Conservation (phyloP, 2,888 invertebrate species). For the Nysson spinosus region DNA sequence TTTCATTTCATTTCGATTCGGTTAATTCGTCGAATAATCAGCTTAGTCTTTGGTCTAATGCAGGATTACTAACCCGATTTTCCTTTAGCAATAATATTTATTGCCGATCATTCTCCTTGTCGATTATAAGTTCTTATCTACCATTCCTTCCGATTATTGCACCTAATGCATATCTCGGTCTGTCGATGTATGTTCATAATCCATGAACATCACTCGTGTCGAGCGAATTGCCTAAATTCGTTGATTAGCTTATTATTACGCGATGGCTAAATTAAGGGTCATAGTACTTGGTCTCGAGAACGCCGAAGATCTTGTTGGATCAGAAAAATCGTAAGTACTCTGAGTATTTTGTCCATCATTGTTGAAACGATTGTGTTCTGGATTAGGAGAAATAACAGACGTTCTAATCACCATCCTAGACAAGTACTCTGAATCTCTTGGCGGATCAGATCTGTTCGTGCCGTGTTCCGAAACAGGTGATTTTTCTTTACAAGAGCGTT, state of each 20-base stretch:
- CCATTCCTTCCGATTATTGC: too few species aligned
- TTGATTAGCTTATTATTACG: slow-evolving; percentile 51
- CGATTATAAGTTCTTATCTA: background rate
- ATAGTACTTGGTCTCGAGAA: slow-evolving; percentile 68
- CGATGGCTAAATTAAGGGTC: slow-evolving; percentile 69
- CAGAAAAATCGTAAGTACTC: slow-evolving; percentile 45
- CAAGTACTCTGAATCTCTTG: slow-evolving; percentile 55
- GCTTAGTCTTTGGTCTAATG: slow-evolving; percentile 18
- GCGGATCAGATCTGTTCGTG: slow-evolving; percentile 11
- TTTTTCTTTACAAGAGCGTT: slow-evolving; percentile 53
- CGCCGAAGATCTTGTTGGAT: slow-evolving; percentile 65
- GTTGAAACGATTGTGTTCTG: slow-evolving; percentile 73
- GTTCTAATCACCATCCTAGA: slow-evolving; percentile 78
- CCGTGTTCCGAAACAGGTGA: slow-evolving; percentile 24
- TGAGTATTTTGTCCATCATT: slow-evolving; percentile 51
- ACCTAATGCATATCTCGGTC: background rate
- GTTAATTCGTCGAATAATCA: slow-evolving; percentile 6
- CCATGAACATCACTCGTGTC: too few species aligned
- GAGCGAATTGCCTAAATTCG: too few species aligned
- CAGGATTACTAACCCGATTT: slow-evolving; percentile 7
- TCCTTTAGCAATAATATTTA: slow-evolving; percentile 5
- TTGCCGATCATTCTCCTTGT: background rate
- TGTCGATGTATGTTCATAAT: too few species aligned
- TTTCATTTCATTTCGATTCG: background rate
- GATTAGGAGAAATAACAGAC: slow-evolving; percentile 80